Conservation (phyloP, 35 echinoderm and acorn worm species). For the Nesometra sesokonis region DNA sequence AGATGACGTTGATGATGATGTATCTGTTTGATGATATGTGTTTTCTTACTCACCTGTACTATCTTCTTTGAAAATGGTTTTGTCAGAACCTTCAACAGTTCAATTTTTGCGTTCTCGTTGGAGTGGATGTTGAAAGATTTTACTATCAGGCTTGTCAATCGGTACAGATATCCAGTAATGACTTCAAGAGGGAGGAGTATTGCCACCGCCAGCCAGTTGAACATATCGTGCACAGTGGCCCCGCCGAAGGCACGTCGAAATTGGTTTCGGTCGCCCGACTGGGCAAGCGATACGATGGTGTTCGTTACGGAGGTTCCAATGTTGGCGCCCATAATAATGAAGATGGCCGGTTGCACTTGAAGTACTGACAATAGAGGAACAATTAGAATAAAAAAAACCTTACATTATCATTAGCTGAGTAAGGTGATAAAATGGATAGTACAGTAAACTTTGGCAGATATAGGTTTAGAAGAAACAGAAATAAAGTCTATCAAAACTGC, state of each 20-base stretch:
- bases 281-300: constrained; percentile 56
- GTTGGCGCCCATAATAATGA: constrained; percentile 70
- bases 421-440: too few relatives aligned
- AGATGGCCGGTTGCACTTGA: constrained; percentile 48
- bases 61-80: constrained; percentile 43
- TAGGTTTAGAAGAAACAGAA: too few relatives aligned
- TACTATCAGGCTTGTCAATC: constrained; percentile 17
- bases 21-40: too few relatives aligned
- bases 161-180: constrained; percentile 51
- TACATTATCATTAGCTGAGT: too few relatives aligned
- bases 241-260: constrained; percentile 74
- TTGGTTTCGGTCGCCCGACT: constrained; percentile 26
- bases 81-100: constrained; percentile 52
- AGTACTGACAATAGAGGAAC: constrained; percentile 32
- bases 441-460: too few relatives aligned
- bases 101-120: constrained; percentile 32
- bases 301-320: constrained; percentile 78
- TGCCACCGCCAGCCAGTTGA: constrained; percentile 54
- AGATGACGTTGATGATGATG: too few relatives aligned
- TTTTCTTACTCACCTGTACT: constrained; percentile 32
- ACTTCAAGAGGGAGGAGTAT: constrained; percentile 51
- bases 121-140: constrained; percentile 6
- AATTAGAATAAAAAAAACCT: too few relatives aligned
- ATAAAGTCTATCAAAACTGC: too few relatives aligned
- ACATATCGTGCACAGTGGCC: constrained; percentile 77